Base-by-base conservation (phyloP, 1,140 invertebrate species). In the Drosophila nasuta region DNA sequence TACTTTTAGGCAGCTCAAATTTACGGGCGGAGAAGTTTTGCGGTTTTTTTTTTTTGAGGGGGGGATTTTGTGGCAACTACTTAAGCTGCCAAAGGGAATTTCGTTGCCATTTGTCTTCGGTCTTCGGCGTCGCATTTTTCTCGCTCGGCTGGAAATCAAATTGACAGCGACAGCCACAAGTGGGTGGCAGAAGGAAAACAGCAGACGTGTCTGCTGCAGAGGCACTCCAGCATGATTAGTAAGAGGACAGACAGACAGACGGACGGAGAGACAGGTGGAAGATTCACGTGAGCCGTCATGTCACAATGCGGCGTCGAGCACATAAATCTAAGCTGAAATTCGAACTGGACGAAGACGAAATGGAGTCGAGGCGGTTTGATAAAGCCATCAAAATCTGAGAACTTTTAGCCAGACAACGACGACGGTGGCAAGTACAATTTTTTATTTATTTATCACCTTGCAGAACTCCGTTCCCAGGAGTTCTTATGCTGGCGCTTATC, bases 141-240 rank as follows among this genome's bases (percentile, higher is more conserved):
- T 60, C 41, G 35, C 46, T 67, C 20, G 11, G 51, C 45, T 52
- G 52, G 43, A 81, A 85, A 85, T 78, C 74, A 75, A 89, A 89
- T 83, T 89, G 83, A 88, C 77, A 87, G 75, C 49, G 85, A 87
- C 85, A 83, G 85, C 75, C 76, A 76, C 68, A 86, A 88, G 83
- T 83, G 83, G 77, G 63, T 3, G 33, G 13, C 8, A 1, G 28
- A 20, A 13, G 49, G 3, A 20, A 51, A 43, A 49, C 60, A 72
- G 73, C 56, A 76, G 73, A 72, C 67, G 66, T 62, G 74, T 72
- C 73, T 72, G 45, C 56, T 48, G 43, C 67, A 45, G 57, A 67
- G 72, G 81, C 74, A 85, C 68, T 77, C 45, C 20, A 41, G 58
- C 77, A 68, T 82, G 75, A 82, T 82, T 82, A 82, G 75, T 75